phyloP scores from a whole-genome alignment of 1,140 invertebrate genomes.

The Sinella curviseta region DNA sequence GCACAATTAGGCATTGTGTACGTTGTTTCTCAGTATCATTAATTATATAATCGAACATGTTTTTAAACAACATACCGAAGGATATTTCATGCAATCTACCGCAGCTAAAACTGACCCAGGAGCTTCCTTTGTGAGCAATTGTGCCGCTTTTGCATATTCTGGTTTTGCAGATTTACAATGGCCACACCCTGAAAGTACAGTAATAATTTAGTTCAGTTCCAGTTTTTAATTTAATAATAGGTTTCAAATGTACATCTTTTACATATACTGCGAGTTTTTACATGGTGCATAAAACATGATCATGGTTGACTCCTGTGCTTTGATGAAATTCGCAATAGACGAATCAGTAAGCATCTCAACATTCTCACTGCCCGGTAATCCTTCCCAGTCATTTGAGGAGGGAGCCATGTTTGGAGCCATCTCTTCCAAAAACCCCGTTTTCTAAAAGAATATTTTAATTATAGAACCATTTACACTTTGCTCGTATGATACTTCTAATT shows the following conservation, averaged over 20 bases:
- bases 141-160: constrained; percentile 60
- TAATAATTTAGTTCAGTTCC: neutral
- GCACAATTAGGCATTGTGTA: neutral
- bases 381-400: constrained; percentile 55
- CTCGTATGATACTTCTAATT: no score
- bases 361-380: constrained; percentile 55
- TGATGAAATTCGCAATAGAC: constrained; percentile 59
- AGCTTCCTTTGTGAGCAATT: constrained; percentile 57
- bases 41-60: neutral
- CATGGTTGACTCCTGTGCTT: constrained; percentile 58
- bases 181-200: constrained; percentile 59
- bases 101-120: constrained; percentile 52
- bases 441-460: no score
- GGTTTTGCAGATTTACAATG: constrained; percentile 65
- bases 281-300: constrained; percentile 67
- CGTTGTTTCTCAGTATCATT: no score
- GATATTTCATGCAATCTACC: constrained; percentile 50
- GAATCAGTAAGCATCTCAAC: constrained; percentile 59
- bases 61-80: constrained; percentile 31
- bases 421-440: constrained; percentile 34
- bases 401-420: constrained; percentile 17
- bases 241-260: no score
- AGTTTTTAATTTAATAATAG: no score
- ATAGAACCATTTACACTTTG: no score
- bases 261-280: constrained; percentile 55